Evolutionary conservation across 2,888 invertebrate genomes (phyloP).

Genomic region (Hecatera dysodea): DNA sequence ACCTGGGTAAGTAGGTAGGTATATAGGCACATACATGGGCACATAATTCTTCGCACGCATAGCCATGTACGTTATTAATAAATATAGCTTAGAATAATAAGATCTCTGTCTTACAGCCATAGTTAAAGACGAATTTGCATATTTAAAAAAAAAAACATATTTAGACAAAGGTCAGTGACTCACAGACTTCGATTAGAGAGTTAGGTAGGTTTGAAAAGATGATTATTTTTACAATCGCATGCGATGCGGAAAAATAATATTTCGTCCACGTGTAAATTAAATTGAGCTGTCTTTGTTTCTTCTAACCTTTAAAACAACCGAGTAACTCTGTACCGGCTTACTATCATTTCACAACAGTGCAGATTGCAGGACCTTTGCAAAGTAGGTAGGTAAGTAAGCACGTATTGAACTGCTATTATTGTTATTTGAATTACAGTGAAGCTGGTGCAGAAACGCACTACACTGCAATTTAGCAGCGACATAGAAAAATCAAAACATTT

Average conservation of each 20-base stretch:
- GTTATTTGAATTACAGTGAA: conserved; percentile 13
- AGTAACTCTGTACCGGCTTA: background rate
- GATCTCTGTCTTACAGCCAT: background rate
- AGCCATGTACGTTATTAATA: background rate
- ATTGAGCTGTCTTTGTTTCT: conserved; percentile 18
- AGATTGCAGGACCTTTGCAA: conserved; percentile 42
- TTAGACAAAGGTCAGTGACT: conserved; percentile 8
- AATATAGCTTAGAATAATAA: no score
- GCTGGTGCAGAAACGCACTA: background rate
- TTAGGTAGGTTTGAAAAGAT: background rate
- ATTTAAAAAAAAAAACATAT: conserved; percentile 2
- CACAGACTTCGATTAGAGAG: background rate
- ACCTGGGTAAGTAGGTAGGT: no score
- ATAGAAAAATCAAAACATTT: no score
- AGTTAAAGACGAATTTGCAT: background rate
- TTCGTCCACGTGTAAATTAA: conserved; percentile 39
- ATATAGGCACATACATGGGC: no score
- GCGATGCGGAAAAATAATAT: background rate
- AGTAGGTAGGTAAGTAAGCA: conserved; percentile 22
- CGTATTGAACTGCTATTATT: conserved; percentile 14
- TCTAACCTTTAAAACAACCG: conserved; percentile 42
- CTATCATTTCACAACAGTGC: conserved; percentile 37
- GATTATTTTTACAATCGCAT: background rate
- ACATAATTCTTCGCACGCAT: background rate
- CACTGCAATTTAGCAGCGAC: no score